Base-by-base conservation (phyloP, 2,888 invertebrate species). In the Phortica okadai region DNA sequence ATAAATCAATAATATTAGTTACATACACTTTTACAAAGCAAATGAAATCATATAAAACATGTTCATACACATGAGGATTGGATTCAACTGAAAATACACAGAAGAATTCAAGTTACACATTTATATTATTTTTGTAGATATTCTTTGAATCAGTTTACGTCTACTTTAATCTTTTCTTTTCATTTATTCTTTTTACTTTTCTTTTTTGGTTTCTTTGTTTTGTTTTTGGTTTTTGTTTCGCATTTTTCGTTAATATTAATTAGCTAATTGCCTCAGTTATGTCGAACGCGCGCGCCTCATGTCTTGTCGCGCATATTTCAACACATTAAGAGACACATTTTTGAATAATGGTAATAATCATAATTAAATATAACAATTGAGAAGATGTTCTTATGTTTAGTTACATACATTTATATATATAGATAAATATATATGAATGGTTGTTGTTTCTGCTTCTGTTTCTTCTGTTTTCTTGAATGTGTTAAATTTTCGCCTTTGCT, bases 381-480 rank as follows among this genome's bases (percentile, higher is more conserved):
- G 50, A 50, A 50, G 50, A 11, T 10, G 66, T 66, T 66, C 44
- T 56, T 50, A 80, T 10, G 59, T 64, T 77, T 58, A 83, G 80
- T 79, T 82, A 80, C 80, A 80, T 82, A 66, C 58, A 64, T 74
- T 72, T 77, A 82, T 77, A 77, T 75, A 77, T 74, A 80, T 89
- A 87, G 86, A 87, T 81, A 79, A 73, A 79, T 81, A 79, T 83
- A 74, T 83, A 80, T 81, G 77, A 14, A 50, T 50, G 2, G 8
- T 50, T 50, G 14, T 50, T 8, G 8, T 50, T 50, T 8, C 66
- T 75, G 75, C 74, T 69, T 50, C 45, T n/a, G 16, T 78, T 66
- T n/a, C n/a, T 69, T 16, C 14, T n/a, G 1, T 50, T 45, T 56
- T 62, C 54, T 75, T 70, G 75, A 73, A 75, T 59, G 33, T 73